Evolutionary conservation across 2,113 vertebrate genomes (phyloP).

Genomic region (Telmatochromis sp.): DNA sequence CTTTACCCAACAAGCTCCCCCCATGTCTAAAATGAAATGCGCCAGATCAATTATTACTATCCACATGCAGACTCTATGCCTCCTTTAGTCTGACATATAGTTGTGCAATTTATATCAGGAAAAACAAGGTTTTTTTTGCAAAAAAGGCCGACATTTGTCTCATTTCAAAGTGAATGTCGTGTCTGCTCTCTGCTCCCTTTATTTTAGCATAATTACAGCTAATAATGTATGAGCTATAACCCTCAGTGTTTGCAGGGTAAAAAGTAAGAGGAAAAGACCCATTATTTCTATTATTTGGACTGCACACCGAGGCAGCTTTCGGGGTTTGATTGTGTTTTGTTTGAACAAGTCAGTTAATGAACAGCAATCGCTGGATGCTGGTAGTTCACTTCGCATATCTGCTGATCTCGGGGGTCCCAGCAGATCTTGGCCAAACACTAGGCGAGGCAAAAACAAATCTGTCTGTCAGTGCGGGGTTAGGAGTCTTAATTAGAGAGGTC

Average conservation of each 20-base stretch:
- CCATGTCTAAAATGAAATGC: conserved; percentile 17
- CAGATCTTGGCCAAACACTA: conserved; percentile 76
- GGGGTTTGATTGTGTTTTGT: conserved; percentile 76
- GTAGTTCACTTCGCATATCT: conserved; percentile 73
- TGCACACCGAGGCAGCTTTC: conserved; percentile 32
- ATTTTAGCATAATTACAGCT: conserved; percentile 12
- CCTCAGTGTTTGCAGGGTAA: conserved; percentile 13
- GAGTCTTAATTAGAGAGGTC: conserved; percentile 54
- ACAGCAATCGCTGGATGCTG: conserved; percentile 73
- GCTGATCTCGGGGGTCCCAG: conserved; percentile 68
- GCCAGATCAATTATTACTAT: conserved; percentile 36
- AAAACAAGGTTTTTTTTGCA: neutral
- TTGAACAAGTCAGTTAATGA: conserved; percentile 82
- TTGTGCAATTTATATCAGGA: neutral
- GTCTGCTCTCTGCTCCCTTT: neutral
- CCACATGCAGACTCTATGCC: neutral
- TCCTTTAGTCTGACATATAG: neutral
- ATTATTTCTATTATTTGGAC: conserved; percentile 69
- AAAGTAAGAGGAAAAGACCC: conserved; percentile 47
- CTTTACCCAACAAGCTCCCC: conserved; percentile 31
- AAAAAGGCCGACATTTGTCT: neutral
- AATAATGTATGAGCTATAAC: conserved; percentile 27
- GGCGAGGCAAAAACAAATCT: conserved; percentile 73
- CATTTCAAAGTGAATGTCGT: neutral
- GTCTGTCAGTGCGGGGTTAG: conserved; percentile 73